Percentiles rank a stretch among this genome's conserved stretches.
These are phyloP conservation scores for Pecten maximus DNA, from an alignment of 2,888 invertebrate species.

Conservation along the genomic window DNA sequence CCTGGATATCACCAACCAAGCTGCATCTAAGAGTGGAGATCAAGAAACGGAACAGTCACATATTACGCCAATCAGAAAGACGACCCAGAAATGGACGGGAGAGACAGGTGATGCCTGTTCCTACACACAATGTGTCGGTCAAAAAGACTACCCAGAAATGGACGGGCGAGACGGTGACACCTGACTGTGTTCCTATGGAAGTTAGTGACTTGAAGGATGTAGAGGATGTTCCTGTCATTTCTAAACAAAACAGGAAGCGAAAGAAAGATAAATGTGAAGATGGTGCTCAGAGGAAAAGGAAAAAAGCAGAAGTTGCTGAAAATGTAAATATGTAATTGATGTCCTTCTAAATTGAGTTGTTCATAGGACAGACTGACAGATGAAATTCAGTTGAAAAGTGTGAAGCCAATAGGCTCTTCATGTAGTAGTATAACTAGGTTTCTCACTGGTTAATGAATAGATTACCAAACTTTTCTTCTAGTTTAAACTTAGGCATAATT, in stretches of 20 bases:
- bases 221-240: conserved; percentile 44
- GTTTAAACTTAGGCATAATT: no score
- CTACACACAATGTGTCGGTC: neutral
- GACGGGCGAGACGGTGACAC: neutral
- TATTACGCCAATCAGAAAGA: neutral
- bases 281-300: conserved; percentile 53
- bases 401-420: no score
- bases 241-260: conserved; percentile 55
- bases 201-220: neutral
- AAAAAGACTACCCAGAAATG: neutral
- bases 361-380: neutral
- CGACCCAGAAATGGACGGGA: neutral
- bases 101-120: neutral
- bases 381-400: no score
- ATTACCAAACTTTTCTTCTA: no score
- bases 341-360: no score
- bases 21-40: neutral
- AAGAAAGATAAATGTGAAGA: conserved; percentile 43
- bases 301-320: conserved; percentile 52
- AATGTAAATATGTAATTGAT: conserved; percentile 36
- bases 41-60: neutral
- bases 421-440: no score
- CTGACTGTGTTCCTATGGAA: conserved; percentile 41
- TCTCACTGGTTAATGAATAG: no score
- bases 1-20: neutral